Conservation (phyloP, 2,113 vertebrate genomes). For the Sminthopsis crassicaudata region DNA sequence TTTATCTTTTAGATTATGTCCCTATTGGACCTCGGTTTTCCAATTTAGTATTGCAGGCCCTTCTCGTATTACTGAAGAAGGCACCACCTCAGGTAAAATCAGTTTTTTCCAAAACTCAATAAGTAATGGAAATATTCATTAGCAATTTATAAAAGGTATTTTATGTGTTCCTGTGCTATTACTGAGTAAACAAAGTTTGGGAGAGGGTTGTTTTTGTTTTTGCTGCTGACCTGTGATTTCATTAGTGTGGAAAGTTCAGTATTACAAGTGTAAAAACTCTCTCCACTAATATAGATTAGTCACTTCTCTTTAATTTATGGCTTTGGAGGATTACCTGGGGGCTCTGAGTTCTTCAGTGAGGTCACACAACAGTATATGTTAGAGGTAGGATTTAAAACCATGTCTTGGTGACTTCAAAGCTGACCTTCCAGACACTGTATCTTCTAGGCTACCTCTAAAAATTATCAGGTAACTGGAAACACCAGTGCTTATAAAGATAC, state of each 20-base stretch:
- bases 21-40: constrained; percentile 98
- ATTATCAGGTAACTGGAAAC: constrained; percentile 17
- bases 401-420: background rate
- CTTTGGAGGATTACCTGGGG: background rate
- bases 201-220: background rate
- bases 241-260: background rate
- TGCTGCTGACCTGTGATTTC: background rate
- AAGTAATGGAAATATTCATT: constrained; percentile 25
- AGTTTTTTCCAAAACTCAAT: background rate
- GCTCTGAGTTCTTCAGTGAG: background rate
- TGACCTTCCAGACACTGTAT: no score
- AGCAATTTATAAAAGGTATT: constrained; percentile 7
- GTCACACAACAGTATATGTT: background rate
- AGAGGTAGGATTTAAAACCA: background rate
- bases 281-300: background rate
- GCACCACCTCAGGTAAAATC: constrained; percentile 92
- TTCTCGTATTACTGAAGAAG: constrained; percentile 97
- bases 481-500: constrained; percentile 14
- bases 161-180: background rate
- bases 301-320: background rate
- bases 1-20: constrained; percentile 92
- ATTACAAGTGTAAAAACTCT: background rate
- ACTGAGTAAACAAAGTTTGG: background rate
- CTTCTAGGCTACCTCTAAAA: background rate
- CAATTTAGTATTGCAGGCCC: constrained; percentile 95